A percentile compares a stretch with the other conserved stretches of the same genome.
These are phyloP conservation scores for Hoplostethus mediterraneus DNA, from an alignment of 2,797 vertebrate genomes.

Conservation along the genomic window DNA sequence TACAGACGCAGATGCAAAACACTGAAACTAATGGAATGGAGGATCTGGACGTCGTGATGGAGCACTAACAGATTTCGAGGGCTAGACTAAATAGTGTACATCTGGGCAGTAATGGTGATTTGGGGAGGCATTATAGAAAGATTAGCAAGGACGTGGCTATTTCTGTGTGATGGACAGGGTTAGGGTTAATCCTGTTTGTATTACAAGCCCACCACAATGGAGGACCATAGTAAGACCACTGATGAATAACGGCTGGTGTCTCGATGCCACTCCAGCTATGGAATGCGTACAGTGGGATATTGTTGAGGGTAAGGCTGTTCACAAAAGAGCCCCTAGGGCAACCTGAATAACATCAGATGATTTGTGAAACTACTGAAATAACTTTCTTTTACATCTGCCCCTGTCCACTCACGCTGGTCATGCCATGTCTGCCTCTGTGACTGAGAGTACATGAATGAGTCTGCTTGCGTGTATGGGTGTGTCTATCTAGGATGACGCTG, in stretches of 20 bases:
- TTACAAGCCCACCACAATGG: slow-evolving; percentile 35
- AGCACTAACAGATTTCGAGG: slow-evolving; percentile 37
- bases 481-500: too few species aligned
- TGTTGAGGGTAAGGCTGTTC: slow-evolving; percentile 5
- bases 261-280: neutral
- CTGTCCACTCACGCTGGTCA: too few species aligned
- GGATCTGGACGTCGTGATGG: slow-evolving; percentile 25
- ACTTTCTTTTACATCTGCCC: neutral
- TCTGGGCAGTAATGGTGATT: slow-evolving; percentile 35
- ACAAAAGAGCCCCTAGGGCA: neutral
- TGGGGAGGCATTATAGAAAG: slow-evolving; percentile 53
- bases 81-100: slow-evolving; percentile 41
- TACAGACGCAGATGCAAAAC: slow-evolving; percentile 19
- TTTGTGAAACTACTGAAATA: slow-evolving; percentile 19
- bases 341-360: slow-evolving; percentile 26
- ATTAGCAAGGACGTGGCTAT: slow-evolving; percentile 55
- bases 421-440: too few species aligned
- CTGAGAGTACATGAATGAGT: too few species aligned
- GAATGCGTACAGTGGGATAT: slow-evolving; percentile 7
- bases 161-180: slow-evolving; percentile 60
- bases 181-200: slow-evolving; percentile 36
- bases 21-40: slow-evolving; percentile 16
- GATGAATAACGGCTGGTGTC: slow-evolving; percentile 10
- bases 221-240: neutral
- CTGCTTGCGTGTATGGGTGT: too few species aligned